phyloP scores from a whole-genome alignment of 2,888 invertebrate species.

The Julus scandinavius region DNA sequence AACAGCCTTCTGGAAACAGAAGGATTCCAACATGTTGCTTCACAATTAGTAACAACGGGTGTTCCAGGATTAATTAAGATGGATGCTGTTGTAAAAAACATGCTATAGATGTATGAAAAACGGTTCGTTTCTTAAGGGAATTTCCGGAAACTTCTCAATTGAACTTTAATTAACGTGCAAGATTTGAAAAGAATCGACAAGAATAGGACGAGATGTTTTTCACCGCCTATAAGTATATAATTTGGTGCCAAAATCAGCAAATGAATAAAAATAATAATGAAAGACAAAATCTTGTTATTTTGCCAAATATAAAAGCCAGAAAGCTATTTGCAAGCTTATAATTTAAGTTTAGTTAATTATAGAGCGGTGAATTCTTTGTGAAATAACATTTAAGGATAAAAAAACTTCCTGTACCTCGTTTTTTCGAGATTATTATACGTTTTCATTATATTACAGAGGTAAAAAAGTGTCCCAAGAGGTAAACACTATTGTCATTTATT shows the following conservation, averaged over 20 bases:
- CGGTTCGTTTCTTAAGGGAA: background rate
- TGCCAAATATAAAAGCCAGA: background rate
- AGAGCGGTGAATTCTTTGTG: background rate
- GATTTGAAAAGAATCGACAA: background rate
- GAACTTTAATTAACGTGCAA: background rate
- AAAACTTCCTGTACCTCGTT: background rate
- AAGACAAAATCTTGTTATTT: background rate
- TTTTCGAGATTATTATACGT: too few relatives aligned
- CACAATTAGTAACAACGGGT: background rate
- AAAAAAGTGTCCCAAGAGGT: too few relatives aligned
- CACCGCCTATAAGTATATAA: background rate
- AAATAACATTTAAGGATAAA: background rate
- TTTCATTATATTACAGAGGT: too few relatives aligned
- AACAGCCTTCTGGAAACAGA: background rate
- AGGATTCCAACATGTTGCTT: background rate
- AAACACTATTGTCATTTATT: too few relatives aligned
- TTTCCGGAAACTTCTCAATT: background rate
- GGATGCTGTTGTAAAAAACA: too few relatives aligned
- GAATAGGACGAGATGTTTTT: conserved; percentile 4
- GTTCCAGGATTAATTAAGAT: background rate
- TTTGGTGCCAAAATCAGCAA: background rate
- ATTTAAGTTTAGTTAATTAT: background rate
- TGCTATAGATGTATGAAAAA: too few relatives aligned
- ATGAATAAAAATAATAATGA: background rate
- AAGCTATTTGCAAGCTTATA: background rate